These are phyloP conservation scores for Nomada hirtipes DNA, from an alignment of 2,888 invertebrate genomes.

Conservation along the genomic window DNA sequence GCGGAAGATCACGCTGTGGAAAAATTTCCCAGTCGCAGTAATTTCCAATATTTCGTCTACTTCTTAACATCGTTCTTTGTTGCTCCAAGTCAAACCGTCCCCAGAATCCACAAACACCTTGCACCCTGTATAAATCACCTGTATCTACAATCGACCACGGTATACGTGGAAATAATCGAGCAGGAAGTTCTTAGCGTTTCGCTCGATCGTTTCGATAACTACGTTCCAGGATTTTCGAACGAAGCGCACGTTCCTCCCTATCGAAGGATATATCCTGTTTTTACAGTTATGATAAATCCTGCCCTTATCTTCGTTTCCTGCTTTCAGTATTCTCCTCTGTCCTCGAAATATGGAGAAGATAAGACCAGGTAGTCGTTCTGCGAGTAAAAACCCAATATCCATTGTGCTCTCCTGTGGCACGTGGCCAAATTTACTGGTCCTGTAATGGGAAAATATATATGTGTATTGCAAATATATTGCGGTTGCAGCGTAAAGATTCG, in stretches of 20 bases:
- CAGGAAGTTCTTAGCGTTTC: slow-evolving; percentile 14
- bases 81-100: too few relatives aligned
- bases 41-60: too few relatives aligned
- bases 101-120: neutral
- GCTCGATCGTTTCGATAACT: slow-evolving; percentile 1
- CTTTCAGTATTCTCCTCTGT: neutral
- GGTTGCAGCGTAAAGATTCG: neutral
- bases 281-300: slow-evolving; percentile 14
- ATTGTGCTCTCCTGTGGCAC: slow-evolving; percentile 15
- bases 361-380: neutral
- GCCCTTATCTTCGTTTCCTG: slow-evolving; percentile 40
- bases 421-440: slow-evolving; percentile 2
- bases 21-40: too few relatives aligned
- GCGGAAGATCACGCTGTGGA: too few relatives aligned
- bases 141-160: neutral
- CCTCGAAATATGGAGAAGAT: slow-evolving; percentile 31
- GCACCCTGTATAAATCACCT: neutral
- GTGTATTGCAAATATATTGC: neutral
- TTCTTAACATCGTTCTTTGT: too few relatives aligned
- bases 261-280: slow-evolving; percentile 12
- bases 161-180: slow-evolving; percentile 17
- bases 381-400: neutral
- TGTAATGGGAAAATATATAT: slow-evolving; percentile 4
- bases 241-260: neutral
- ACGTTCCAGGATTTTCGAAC: slow-evolving; percentile 18